Percentiles rank a stretch among this genome's conserved stretches.
Evolutionary conservation across 2,888 invertebrate species (phyloP).

Genomic region (Drosophila bunnanda): DNA sequence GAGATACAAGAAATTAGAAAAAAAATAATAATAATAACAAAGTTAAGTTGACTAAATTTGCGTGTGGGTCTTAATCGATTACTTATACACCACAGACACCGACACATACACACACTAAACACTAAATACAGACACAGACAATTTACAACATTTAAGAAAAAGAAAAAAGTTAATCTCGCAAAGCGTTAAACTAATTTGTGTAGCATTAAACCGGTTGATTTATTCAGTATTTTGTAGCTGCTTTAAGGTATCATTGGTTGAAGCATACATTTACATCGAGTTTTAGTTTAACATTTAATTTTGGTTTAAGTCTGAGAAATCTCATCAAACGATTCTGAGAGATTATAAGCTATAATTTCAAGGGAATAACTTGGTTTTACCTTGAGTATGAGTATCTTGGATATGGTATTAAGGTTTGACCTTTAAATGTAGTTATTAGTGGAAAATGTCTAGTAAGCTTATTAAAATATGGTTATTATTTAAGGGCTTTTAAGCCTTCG

Average conservation of each 20-base stretch:
- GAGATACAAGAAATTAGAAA: conserved; percentile 51
- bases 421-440: not conserved
- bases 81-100: conserved; percentile 30
- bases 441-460: not conserved
- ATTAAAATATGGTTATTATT: not conserved
- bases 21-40: conserved; percentile 44
- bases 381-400: not conserved
- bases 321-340: not conserved
- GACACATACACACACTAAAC: conserved; percentile 38
- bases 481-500: too few relatives aligned
- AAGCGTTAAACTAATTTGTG: conserved; percentile 72
- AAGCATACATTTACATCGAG: conserved; percentile 36
- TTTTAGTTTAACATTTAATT: conserved; percentile 24
- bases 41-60: conserved; percentile 64
- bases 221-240: conserved; percentile 47
- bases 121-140: conserved; percentile 25
- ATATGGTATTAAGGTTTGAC: not conserved
- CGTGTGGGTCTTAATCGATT: conserved; percentile 68
- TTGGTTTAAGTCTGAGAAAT: conserved; percentile 19
- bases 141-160: conserved; percentile 37
- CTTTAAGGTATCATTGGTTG: conserved; percentile 63
- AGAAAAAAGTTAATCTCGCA: conserved; percentile 53
- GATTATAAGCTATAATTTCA: not conserved
- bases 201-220: conserved; percentile 70
- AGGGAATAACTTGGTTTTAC: not conserved